phyloP scores from a whole-genome alignment of 2,888 invertebrate genomes.

The Himalopsyche japonica region DNA sequence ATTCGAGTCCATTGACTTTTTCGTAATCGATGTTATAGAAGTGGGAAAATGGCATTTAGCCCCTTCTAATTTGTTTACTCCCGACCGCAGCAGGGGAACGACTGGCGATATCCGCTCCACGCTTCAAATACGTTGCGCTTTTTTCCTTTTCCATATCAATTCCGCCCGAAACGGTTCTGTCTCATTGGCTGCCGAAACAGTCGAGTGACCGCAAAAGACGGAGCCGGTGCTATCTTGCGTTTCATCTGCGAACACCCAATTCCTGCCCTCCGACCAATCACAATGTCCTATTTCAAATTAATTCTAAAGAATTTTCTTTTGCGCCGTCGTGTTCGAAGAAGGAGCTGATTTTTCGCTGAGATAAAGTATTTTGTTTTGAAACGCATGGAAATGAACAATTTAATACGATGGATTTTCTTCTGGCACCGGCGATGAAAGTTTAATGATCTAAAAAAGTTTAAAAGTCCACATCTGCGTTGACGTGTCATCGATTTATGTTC shows the following conservation, averaged over 20 bases:
- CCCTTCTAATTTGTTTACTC: conserved; percentile 27
- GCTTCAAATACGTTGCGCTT: conserved; percentile 32
- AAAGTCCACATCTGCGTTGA: conserved; percentile 27
- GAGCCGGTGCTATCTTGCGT: conserved; percentile 14
- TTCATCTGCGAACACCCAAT: conserved; percentile 9
- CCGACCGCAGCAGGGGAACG: conserved; percentile 24
- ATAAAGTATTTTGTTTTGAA: conserved; percentile 2
- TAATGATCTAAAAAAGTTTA: neutral
- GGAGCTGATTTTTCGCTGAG: conserved; percentile 4
- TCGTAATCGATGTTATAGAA: conserved; percentile 18
- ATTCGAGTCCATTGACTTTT: conserved; percentile 15
- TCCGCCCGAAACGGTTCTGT: conserved; percentile 31
- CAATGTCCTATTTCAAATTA: neutral
- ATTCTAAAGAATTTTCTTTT: conserved; percentile 9
- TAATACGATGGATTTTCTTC: conserved; percentile 24
- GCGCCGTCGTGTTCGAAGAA: neutral
- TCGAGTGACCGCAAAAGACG: conserved; percentile 29
- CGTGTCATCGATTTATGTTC: conserved; percentile 30
- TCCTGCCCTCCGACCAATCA: conserved; percentile 28
- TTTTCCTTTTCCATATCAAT: conserved; percentile 23
- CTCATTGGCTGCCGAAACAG: conserved; percentile 38
- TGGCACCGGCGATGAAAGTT: conserved; percentile 25
- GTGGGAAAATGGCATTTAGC: conserved; percentile 16
- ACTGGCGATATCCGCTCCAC: conserved; percentile 25
- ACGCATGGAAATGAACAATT: conserved; percentile 23